These are phyloP conservation scores for Andrena trimmerana DNA, from an alignment of 2,888 invertebrate genomes.

Conservation along the genomic window DNA sequence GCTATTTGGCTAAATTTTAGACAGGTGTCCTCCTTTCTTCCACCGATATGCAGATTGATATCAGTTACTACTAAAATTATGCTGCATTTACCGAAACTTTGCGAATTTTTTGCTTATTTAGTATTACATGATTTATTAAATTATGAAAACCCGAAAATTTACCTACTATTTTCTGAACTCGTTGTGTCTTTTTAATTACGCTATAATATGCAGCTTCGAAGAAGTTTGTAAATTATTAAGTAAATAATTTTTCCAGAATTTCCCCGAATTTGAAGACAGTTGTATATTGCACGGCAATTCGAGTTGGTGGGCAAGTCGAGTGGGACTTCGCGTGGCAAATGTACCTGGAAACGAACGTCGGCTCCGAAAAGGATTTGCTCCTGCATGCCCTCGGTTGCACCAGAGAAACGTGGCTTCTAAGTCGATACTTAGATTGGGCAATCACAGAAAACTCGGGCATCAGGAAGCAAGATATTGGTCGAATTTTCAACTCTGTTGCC, in stretches of 20 bases:
- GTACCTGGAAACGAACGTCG: constrained; percentile 91
- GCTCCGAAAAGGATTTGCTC: constrained; percentile 92
- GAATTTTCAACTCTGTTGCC: constrained; percentile 92
- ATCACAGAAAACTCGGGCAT: constrained; percentile 91
- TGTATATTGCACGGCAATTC: constrained; percentile 95
- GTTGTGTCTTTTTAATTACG: too few species aligned
- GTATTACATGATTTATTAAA: too few species aligned
- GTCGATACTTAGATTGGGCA: constrained; percentile 91
- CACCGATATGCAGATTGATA: too few species aligned
- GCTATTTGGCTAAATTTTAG: background rate
- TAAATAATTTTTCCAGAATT: constrained; percentile 87
- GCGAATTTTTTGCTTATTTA: too few species aligned
- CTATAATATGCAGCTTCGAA: too few species aligned
- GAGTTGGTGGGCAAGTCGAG: constrained; percentile 92
- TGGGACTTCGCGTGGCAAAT: constrained; percentile 96
- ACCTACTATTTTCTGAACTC: too few species aligned
- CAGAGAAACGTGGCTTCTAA: constrained; percentile 92
- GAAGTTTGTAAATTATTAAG: too few species aligned
- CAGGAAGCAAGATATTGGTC: constrained; percentile 92
- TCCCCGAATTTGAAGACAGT: constrained; percentile 93
- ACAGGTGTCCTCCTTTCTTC: too few species aligned
- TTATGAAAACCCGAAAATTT: too few species aligned
- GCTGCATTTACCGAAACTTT: too few species aligned
- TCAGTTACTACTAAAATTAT: too few species aligned
- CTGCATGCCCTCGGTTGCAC: constrained; percentile 93